Base-by-base conservation (phyloP, 30 jellyfish, hydroid and myxozoan genomes). In the Aurelia sp. region DNA sequence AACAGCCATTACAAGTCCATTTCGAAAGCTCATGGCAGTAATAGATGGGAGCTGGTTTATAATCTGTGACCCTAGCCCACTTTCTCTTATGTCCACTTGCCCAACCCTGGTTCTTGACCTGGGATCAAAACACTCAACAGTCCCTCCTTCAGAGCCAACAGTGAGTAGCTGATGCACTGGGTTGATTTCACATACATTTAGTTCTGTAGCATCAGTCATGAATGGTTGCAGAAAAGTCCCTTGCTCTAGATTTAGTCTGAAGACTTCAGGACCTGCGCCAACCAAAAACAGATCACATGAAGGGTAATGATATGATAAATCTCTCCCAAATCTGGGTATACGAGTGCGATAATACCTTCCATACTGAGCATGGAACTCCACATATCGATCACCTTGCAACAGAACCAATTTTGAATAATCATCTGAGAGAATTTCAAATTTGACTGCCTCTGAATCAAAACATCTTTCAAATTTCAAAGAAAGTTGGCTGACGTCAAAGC, bases 281-380 rank as follows among this genome's bases (percentile, higher is more conserved):
- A 89, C 98, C 6, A 96, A 62, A 63, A 64, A 91, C 55, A 96
- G 87, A 66, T 96, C 99, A 71, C 99, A 91, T 3, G 97, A 76
- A n/a, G 97, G 92, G 44, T 73, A 74, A 62, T 96, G 97, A 71
- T 87, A 96, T 7, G 96, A 66, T 73, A 96, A 71, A 86, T 96
- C 99, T 3, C 99, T 89, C 11, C 99, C 99, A 82, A 91, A 96
- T 63, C 86, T 88, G 50, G 99, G 99, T 59, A 96, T 96, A n/a
- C 99, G 88, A 13, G 97, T 85, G 41, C 99, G 94, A 81, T 96
- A 92, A 89, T 96, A 96, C 52, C 98, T 89, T 12, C 99, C 98
- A 85, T 88, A 89, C 55, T 91, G 97, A 6, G 99, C 97, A 85
- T 96, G 99, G 33, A 96, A 79, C 71, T 96, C 99, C 3, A 96